Percentiles rank a stretch among this genome's conserved stretches.
Evolutionary conservation across 2,113 vertebrate genomes (phyloP).

Genomic region (Sula dactylatra): DNA sequence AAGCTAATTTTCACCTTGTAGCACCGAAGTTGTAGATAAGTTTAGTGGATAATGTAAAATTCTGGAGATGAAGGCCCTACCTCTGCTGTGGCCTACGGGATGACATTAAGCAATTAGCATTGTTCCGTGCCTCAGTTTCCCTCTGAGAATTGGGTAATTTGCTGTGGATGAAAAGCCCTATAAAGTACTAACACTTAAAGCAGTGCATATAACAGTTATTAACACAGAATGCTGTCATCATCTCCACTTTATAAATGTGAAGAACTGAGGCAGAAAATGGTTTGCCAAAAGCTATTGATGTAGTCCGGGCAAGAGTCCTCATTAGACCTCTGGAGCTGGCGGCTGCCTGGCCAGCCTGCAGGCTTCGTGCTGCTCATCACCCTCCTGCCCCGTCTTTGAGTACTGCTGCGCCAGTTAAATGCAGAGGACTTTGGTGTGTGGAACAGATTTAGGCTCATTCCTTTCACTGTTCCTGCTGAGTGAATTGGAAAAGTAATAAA

Average conservation of each 20-base stretch:
- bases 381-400: neutral
- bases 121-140: conserved; percentile 2
- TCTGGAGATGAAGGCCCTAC: neutral
- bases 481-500: neutral
- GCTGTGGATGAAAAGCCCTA: neutral
- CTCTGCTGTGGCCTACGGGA: neutral
- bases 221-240: neutral
- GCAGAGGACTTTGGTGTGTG: neutral
- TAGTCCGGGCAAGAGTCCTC: neutral
- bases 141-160: neutral
- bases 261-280: conserved; percentile 52
- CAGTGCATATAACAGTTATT: neutral
- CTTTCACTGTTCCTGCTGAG: neutral
- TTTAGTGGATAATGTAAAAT: neutral
- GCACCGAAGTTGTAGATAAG: neutral
- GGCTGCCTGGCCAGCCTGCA: neutral
- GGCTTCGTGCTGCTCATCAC: neutral
- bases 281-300: conserved; percentile 33
- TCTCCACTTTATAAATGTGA: conserved; percentile 4
- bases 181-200: conserved; percentile 16
- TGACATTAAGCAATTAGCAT: neutral
- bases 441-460: neutral
- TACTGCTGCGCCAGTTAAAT: fast-evolving
- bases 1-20: neutral
- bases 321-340: conserved; percentile 1